phyloP scores from a whole-genome alignment of 2,888 invertebrate genomes.

The Epistrophella euchroma region DNA sequence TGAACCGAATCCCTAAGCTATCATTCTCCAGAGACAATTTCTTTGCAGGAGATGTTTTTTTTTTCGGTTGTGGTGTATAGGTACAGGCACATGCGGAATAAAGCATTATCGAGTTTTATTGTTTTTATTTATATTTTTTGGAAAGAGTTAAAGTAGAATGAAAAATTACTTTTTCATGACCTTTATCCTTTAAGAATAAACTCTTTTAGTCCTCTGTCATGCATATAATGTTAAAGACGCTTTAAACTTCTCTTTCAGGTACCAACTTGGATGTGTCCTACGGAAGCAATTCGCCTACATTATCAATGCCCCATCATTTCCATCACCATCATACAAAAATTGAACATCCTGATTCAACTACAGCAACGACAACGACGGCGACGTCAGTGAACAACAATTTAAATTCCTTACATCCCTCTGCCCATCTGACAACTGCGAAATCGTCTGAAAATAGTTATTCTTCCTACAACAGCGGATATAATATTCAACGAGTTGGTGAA shows the following conservation, averaged over 20 bases:
- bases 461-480: slow-evolving; percentile 78
- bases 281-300: slow-evolving; percentile 79
- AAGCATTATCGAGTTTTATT: too few relatives aligned
- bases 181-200: too few relatives aligned
- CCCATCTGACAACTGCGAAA: slow-evolving; percentile 64
- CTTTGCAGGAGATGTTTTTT: not conserved
- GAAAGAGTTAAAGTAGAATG: too few relatives aligned
- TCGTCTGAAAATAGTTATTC: slow-evolving; percentile 69
- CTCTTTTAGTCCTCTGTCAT: not conserved
- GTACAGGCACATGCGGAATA: too few relatives aligned
- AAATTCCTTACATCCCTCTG: slow-evolving; percentile 62
- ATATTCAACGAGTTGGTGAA: slow-evolving; percentile 77
- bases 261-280: slow-evolving; percentile 78
- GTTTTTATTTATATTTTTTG: too few relatives aligned
- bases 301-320: slow-evolving; percentile 78
- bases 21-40: slow-evolving; percentile 45
- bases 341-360: slow-evolving; percentile 84
- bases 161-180: too few relatives aligned
- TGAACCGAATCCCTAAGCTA: slow-evolving; percentile 37
- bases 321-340: slow-evolving; percentile 80
- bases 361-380: slow-evolving; percentile 77
- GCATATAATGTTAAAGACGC: not conserved
- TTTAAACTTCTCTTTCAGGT: slow-evolving; percentile 17
- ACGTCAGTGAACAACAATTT: slow-evolving; percentile 66
- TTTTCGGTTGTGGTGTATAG: not conserved